phyloP scores from a whole-genome alignment of 2,113 vertebrate genomes.

The Xenopus borealis region DNA sequence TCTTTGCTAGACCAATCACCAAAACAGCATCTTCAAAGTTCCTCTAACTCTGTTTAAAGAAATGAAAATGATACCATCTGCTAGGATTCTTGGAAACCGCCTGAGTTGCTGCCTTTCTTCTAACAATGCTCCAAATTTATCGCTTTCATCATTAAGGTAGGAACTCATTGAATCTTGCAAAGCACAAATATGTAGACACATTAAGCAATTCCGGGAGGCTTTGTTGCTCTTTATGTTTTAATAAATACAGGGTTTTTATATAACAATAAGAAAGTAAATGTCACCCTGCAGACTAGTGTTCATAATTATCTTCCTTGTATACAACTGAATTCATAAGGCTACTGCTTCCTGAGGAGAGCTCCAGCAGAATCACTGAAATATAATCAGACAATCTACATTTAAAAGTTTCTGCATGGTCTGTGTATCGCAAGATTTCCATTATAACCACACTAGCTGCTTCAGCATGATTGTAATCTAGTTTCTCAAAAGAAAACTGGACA shows the following conservation, averaged over 20 bases:
- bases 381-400: conserved; percentile 27
- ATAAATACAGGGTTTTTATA: conserved; percentile 40
- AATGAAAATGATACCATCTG: conserved; percentile 40
- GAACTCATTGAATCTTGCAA: conserved; percentile 27
- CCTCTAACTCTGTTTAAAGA: conserved; percentile 6
- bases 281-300: conserved; percentile 34
- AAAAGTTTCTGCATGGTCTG: conserved; percentile 4
- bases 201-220: conserved; percentile 35
- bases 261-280: conserved; percentile 33
- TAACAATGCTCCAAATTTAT: conserved; percentile 39
- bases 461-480: conserved; percentile 39
- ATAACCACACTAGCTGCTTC: conserved; percentile 25
- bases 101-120: conserved; percentile 6
- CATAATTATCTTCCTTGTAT: conserved; percentile 34
- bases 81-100: conserved; percentile 31
- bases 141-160: conserved; percentile 35
- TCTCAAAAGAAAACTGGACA: conserved; percentile 26
- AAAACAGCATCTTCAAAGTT: conserved; percentile 1
- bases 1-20: not conserved
- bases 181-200: conserved; percentile 34
- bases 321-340: conserved; percentile 19
- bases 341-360: conserved; percentile 8
- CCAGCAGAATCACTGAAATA: conserved; percentile 23
- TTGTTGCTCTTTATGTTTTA: conserved; percentile 36
- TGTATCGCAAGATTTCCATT: conserved; percentile 34